Evolutionary conservation across 2,888 invertebrate species (phyloP).

Genomic region (Diaphora mendica): DNA sequence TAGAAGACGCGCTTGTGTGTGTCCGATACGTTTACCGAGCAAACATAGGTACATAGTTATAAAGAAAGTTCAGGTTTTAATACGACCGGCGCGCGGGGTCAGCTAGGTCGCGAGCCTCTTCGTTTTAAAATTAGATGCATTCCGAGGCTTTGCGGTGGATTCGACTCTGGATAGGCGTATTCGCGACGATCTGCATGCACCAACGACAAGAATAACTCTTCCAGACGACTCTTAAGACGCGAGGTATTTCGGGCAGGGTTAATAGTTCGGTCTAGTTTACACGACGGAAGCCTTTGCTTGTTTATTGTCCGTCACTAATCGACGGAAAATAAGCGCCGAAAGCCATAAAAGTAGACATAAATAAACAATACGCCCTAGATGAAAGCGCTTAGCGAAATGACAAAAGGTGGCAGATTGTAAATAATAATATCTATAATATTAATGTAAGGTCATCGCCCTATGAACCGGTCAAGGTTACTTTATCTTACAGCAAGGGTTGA

Average conservation of each 20-base stretch:
- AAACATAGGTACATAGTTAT: conserved; percentile 84
- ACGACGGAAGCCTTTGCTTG: conserved; percentile 58
- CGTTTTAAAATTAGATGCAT: conserved; percentile 86
- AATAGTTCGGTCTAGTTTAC: conserved; percentile 77
- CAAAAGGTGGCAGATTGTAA: conserved; percentile 44
- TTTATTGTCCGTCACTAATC: conserved; percentile 64
- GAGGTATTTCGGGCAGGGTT: conserved; percentile 83
- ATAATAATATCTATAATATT: conserved; percentile 50
- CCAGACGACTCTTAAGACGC: conserved; percentile 72
- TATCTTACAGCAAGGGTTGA: conserved; percentile 61
- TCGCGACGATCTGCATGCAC: conserved; percentile 69
- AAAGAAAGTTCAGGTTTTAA: conserved; percentile 87
- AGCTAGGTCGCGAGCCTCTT: conserved; percentile 84
- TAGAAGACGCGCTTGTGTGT: conserved; percentile 75
- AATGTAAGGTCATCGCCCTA: conserved; percentile 70
- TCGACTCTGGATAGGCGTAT: conserved; percentile 71
- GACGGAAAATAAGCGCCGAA: conserved; percentile 55
- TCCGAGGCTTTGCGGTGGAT: conserved; percentile 78
- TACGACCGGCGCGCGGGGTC: conserved; percentile 82
- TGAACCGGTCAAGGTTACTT: conserved; percentile 75
- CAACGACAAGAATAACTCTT: conserved; percentile 76
- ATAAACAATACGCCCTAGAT: conserved; percentile 55
- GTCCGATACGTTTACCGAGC: conserved; percentile 81
- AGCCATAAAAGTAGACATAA: conserved; percentile 55
- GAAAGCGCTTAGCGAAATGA: conserved; percentile 50